Percentiles rank a stretch among this genome's conserved stretches.
These are phyloP conservation scores for Idaea dimidiata DNA, from an alignment of 2,888 invertebrate species.

Conservation along the genomic window DNA sequence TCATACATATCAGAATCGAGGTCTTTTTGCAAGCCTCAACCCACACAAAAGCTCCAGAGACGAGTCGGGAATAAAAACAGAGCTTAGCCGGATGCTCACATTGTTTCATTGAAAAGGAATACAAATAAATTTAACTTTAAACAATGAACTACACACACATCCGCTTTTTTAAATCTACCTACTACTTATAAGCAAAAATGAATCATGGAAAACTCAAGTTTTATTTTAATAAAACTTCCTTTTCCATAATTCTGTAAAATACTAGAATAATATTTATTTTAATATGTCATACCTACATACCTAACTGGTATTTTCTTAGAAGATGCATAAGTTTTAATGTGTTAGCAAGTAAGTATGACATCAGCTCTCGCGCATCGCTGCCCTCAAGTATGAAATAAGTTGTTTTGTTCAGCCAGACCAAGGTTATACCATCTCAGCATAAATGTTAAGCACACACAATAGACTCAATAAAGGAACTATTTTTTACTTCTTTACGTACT, in stretches of 20 bases:
- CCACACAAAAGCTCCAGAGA: constrained; percentile 21
- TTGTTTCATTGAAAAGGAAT: constrained; percentile 19
- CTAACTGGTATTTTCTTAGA: constrained; percentile 33
- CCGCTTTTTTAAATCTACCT: constrained; percentile 6
- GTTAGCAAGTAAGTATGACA: constrained; percentile 50
- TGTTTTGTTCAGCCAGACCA: constrained; percentile 36
- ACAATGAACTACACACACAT: constrained; percentile 19
- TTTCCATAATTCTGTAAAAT: background rate
- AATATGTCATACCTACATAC: background rate
- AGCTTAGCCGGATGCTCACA: constrained; percentile 23
- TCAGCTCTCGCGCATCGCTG: constrained; percentile 54
- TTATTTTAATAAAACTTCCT: constrained; percentile 7
- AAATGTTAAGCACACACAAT: constrained; percentile 25
- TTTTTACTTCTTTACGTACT: background rate
- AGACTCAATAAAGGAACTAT: background rate
- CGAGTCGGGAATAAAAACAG: constrained; percentile 26
- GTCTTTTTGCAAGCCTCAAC: constrained; percentile 21
- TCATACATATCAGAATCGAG: constrained; percentile 24
- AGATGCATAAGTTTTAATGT: constrained; percentile 34
- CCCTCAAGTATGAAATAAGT: constrained; percentile 45
- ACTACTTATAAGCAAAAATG: too few species aligned
- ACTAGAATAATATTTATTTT: background rate
- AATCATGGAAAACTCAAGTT: background rate
- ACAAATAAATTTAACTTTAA: constrained; percentile 12
- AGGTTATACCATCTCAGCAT: constrained; percentile 26